Conservation (phyloP, 2,888 invertebrate species). For the Exephanes ischioxanthus region DNA sequence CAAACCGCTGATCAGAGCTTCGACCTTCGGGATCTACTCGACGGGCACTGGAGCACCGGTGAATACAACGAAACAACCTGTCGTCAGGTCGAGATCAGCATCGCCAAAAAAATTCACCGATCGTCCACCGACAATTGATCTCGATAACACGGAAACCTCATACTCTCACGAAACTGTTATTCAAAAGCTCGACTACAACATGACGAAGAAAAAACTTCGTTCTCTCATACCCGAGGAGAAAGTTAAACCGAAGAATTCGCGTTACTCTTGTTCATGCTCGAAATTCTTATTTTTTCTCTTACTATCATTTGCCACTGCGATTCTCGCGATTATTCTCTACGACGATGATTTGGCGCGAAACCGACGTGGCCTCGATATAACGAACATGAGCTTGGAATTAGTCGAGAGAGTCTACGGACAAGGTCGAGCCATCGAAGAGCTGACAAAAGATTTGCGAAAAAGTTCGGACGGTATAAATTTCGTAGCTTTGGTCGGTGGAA, state of each 20-base stretch:
- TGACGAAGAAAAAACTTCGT: conserved; percentile 71
- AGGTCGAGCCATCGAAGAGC: conserved; percentile 69
- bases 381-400: conserved; percentile 72
- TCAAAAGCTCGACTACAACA: conserved; percentile 39
- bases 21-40: conserved; percentile 41
- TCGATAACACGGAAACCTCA: background rate
- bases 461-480: conserved; percentile 72
- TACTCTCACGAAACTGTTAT: background rate
- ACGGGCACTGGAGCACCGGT: background rate
- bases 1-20: conserved; percentile 49
- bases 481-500: conserved; percentile 78
- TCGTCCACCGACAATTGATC: background rate
- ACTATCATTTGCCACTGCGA: conserved; percentile 57
- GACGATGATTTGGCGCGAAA: conserved; percentile 62
- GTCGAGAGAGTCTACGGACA: conserved; percentile 77
- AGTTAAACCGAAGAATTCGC: conserved; percentile 18
- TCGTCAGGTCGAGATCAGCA: conserved; percentile 55
- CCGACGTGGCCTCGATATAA: conserved; percentile 71
- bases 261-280: conserved; percentile 36
- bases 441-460: conserved; percentile 67
- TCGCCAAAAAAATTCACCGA: conserved; percentile 50
- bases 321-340: conserved; percentile 60
- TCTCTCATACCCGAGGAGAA: conserved; percentile 64
- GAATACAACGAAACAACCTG: conserved; percentile 12
- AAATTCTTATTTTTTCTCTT: conserved; percentile 65